Conservation (phyloP, 2,888 invertebrate genomes). For the Pogonocherus hispidulus region DNA sequence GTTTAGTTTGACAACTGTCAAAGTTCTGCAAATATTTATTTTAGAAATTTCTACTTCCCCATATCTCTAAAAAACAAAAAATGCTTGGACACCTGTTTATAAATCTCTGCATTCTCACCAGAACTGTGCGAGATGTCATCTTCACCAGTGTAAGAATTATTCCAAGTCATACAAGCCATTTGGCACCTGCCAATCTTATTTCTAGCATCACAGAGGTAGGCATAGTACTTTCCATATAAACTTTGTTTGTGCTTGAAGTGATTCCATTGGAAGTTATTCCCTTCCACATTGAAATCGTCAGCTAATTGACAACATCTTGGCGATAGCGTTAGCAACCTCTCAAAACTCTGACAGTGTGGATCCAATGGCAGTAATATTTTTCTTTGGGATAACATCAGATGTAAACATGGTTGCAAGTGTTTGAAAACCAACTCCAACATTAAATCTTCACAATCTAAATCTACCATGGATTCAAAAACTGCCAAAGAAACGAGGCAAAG, state of each 20-base stretch:
- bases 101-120: constrained; percentile 34
- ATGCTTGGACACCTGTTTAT: too few species aligned
- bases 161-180: constrained; percentile 84
- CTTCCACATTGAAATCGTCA: constrained; percentile 57
- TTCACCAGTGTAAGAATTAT: constrained; percentile 81
- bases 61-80: too few species aligned
- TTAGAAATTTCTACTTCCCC: too few species aligned
- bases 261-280: constrained; percentile 68
- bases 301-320: constrained; percentile 75
- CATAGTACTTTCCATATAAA: constrained; percentile 85
- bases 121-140: constrained; percentile 57
- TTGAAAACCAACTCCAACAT: constrained; percentile 93
- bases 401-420: constrained; percentile 85
- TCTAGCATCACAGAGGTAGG: constrained; percentile 88
- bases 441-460: constrained; percentile 95
- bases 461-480: constrained; percentile 90
- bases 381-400: constrained; percentile 85
- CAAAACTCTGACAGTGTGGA: constrained; percentile 80
- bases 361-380: constrained; percentile 80
- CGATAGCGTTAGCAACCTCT: constrained; percentile 81
- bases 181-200: constrained; percentile 82
- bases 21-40: too few species aligned
- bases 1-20: too few species aligned
- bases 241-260: constrained; percentile 75
- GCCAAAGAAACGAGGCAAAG: constrained; percentile 90